These are phyloP conservation scores for Bombus sibiricus DNA, from an alignment of 1,140 invertebrate species.

Conservation along the genomic window DNA sequence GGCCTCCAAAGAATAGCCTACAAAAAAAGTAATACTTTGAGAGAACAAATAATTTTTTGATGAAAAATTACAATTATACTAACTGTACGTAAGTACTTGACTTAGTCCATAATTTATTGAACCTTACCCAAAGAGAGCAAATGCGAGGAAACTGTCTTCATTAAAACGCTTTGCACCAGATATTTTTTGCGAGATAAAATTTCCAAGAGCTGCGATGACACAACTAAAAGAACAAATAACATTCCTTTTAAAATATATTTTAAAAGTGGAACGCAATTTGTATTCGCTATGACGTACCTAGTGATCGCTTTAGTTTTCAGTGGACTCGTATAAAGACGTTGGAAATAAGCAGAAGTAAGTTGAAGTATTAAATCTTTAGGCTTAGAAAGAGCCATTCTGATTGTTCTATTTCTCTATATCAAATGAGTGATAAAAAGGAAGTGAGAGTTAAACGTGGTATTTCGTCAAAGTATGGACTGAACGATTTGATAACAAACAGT, in stretches of 20 bases:
- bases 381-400: constrained; percentile 87
- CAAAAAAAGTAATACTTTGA: constrained; percentile 47
- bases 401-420: background rate
- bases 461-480: background rate
- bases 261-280: background rate
- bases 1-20: constrained; percentile 88
- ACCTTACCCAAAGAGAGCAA: constrained; percentile 87
- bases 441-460: background rate
- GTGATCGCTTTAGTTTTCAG: constrained; percentile 89
- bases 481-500: constrained; percentile 5
- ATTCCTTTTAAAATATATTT: constrained; percentile 25
- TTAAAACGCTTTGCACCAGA: constrained; percentile 84
- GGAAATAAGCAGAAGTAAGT: constrained; percentile 86
- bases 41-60: background rate
- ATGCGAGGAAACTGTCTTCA: constrained; percentile 86
- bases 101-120: background rate
- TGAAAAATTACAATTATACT: background rate
- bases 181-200: constrained; percentile 86
- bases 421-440: background rate
- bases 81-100: constrained; percentile 61
- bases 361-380: constrained; percentile 84
- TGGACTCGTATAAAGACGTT: constrained; percentile 87
- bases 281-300: constrained; percentile 81
- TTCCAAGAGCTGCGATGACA: constrained; percentile 85
- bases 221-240: constrained; percentile 64